Percentiles rank a stretch among this genome's conserved stretches.
phyloP scores from a whole-genome alignment of 2,888 invertebrate species.

The Melipona beecheii region DNA sequence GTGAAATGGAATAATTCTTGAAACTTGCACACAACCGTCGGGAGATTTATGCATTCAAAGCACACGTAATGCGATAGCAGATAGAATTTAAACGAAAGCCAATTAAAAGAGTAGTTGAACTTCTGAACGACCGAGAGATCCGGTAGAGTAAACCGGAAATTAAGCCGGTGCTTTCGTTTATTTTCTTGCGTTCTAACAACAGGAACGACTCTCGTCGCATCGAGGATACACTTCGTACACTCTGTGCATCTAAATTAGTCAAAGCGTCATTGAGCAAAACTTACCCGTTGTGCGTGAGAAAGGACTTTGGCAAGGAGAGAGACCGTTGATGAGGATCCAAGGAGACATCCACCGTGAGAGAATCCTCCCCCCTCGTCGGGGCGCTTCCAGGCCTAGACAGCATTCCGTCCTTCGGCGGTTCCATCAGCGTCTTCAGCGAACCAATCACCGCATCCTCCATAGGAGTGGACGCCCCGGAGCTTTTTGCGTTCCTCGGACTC shows the following conservation, averaged over 20 bases:
- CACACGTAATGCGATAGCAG: constrained; percentile 23
- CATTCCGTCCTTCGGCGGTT: constrained; percentile 82
- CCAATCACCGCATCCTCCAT: constrained; percentile 83
- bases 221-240: too few species aligned
- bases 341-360: constrained; percentile 68
- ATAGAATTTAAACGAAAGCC: constrained; percentile 38
- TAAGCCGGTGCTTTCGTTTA: constrained; percentile 25
- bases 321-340: constrained; percentile 84
- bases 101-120: constrained; percentile 48
- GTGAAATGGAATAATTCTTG: constrained; percentile 3
- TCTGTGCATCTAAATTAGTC: neutral
- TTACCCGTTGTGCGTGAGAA: constrained; percentile 84
- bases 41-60: constrained; percentile 19
- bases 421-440: constrained; percentile 75
- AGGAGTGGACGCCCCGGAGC: constrained; percentile 85
- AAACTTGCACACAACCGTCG: neutral
- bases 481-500: constrained; percentile 84
- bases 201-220: neutral
- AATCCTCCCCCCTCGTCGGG: constrained; percentile 82
- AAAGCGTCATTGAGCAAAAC: constrained; percentile 50
- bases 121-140: constrained; percentile 25
- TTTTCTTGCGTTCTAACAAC: neutral
- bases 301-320: constrained; percentile 84
- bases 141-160: constrained; percentile 38
- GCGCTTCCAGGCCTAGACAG: constrained; percentile 86